A percentile compares a stretch with the other conserved stretches of the same genome.
Conservation (phyloP, 2,113 vertebrate species). For the Brevimyrus niger region DNA sequence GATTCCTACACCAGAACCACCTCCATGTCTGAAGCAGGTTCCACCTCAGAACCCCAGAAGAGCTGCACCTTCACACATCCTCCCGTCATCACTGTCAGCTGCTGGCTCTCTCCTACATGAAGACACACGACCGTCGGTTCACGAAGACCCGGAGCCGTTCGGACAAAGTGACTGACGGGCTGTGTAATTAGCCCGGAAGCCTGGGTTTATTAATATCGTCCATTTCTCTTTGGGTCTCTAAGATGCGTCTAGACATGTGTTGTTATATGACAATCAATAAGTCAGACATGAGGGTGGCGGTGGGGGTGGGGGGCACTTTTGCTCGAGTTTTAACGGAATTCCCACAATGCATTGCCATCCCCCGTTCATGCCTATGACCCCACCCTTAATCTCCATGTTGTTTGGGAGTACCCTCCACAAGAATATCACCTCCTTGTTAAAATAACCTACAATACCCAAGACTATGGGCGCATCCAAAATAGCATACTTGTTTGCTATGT, state of each 20-base stretch:
- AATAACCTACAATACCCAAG: background rate
- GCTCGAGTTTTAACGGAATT: background rate
- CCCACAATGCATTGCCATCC: background rate
- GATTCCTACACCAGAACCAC: background rate
- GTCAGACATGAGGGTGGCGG: background rate
- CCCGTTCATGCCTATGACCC: background rate
- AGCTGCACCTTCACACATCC: background rate
- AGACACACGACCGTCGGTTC: background rate
- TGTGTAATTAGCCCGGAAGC: background rate
- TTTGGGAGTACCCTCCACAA: background rate
- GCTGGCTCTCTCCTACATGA: background rate
- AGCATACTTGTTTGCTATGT: background rate
- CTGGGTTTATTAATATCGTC: constrained; percentile 10
- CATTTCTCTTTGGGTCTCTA: background rate
- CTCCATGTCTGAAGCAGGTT: background rate
- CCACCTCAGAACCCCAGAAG: background rate
- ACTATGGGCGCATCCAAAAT: background rate
- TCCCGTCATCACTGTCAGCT: background rate
- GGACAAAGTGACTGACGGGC: constrained; percentile 3
- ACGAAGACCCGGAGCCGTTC: background rate
- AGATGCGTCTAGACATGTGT: constrained; percentile 3
- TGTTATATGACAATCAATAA: constrained; percentile 4
- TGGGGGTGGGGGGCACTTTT: background rate
- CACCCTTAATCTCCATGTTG: background rate
- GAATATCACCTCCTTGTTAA: background rate